A percentile compares a stretch with the other conserved stretches of the same genome.
These are phyloP conservation scores for Tokudaia tokunoshimensis DNA, from an alignment of 2,797 vertebrate genomes.

Conservation along the genomic window DNA sequence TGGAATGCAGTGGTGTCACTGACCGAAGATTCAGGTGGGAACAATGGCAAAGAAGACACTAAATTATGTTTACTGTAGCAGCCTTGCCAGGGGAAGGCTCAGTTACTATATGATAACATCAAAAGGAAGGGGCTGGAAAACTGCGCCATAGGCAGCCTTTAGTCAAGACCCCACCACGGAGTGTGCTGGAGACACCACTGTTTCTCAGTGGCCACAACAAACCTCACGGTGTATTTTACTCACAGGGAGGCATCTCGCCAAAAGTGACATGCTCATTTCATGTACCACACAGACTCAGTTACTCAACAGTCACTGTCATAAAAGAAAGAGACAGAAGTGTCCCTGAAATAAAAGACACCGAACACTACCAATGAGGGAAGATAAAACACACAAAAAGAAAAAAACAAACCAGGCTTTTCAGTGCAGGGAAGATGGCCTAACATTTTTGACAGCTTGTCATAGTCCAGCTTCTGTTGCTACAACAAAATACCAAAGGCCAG, in stretches of 20 bases:
- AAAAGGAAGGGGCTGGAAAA: neutral
- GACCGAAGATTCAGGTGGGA: slow-evolving; percentile 31
- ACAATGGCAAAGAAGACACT: neutral
- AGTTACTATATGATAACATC: neutral
- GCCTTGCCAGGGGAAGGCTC: neutral
- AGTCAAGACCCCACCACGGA: neutral
- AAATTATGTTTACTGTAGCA: neutral
- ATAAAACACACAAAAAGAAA: neutral
- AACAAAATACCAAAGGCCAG: neutral
- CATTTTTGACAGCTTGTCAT: neutral
- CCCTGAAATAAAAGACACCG: neutral
- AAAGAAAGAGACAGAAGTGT: neutral
- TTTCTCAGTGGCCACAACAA: neutral
- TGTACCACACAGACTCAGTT: neutral
- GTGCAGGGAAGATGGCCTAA: neutral
- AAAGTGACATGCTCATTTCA: neutral
- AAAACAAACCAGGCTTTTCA: neutral
- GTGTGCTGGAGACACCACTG: neutral
- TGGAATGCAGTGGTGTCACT: neutral
- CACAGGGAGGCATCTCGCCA: neutral
- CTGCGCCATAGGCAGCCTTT: neutral
- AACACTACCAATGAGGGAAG: neutral
- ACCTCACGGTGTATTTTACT: neutral
- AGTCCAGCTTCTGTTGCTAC: neutral
- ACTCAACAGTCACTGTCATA: neutral